Evolutionary conservation across 1,140 invertebrate genomes (phyloP).

Genomic region (Asobara japonica): DNA sequence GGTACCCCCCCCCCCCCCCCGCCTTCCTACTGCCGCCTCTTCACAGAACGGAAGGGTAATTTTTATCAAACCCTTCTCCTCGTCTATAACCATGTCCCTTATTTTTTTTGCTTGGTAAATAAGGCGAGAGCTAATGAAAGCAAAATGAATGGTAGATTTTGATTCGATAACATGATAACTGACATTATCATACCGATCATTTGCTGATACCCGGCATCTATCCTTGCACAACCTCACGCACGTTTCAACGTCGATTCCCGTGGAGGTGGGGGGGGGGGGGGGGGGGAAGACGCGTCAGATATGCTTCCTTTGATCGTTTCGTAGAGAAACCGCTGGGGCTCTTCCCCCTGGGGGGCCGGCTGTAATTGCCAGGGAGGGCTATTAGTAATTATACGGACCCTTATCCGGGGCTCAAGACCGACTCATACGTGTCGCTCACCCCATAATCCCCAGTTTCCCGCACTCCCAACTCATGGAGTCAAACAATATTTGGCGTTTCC

Average conservation of each 20-base stretch:
- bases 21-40: no score
- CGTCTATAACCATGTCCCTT: no score
- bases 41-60: no score
- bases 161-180: neutral
- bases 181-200: neutral
- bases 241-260: slow-evolving; percentile 7
- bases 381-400: slow-evolving; percentile 22
- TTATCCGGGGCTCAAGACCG: neutral
- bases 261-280: no score
- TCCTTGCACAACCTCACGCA: neutral
- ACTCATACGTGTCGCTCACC: slow-evolving; percentile 15
- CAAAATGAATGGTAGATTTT: neutral
- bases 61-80: no score
- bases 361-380: slow-evolving; percentile 16
- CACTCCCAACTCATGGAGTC: no score
- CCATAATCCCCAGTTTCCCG: no score
- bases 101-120: no score
- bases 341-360: neutral
- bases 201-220: neutral
- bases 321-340: neutral
- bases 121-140: no score
- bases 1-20: no score
- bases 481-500: no score
- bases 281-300: neutral
- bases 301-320: slow-evolving; percentile 15